phyloP scores from a whole-genome alignment of 1,140 invertebrate genomes.

The Hypsibius dujardini region DNA sequence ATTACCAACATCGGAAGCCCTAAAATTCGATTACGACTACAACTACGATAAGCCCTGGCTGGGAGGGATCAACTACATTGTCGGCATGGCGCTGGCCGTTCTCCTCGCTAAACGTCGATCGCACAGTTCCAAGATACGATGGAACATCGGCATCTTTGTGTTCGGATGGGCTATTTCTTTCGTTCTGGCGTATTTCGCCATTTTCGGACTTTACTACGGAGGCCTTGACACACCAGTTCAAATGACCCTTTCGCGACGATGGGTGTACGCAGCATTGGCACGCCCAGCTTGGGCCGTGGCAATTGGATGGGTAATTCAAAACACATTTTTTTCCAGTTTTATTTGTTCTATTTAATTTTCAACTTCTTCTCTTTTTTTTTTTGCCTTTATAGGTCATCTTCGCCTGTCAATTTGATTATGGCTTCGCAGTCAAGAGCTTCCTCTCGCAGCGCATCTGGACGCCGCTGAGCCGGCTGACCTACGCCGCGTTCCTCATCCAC shows the following conservation, averaged over 20 bases:
- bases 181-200: not conserved
- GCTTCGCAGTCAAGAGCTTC: not conserved
- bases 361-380: not conserved
- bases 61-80: not conserved
- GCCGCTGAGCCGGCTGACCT: constrained; percentile 4
- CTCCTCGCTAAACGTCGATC: not conserved
- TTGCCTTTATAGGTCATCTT: not conserved
- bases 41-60: not conserved
- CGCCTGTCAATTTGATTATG: not conserved
- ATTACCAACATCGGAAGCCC: not conserved
- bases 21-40: not conserved
- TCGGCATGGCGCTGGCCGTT: not conserved
- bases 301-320: not conserved
- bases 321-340: not conserved
- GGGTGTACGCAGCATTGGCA: not conserved
- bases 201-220: not conserved
- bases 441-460: not conserved
- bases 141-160: not conserved
- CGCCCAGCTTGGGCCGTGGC: not conserved
- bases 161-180: not conserved
- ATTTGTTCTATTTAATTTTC: not conserved
- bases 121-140: not conserved
- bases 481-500: constrained; percentile 6
- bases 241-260: not conserved
- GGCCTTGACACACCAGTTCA: not conserved